Conservation (phyloP, 2,113 vertebrate genomes). For the Plotosus lineatus region DNA sequence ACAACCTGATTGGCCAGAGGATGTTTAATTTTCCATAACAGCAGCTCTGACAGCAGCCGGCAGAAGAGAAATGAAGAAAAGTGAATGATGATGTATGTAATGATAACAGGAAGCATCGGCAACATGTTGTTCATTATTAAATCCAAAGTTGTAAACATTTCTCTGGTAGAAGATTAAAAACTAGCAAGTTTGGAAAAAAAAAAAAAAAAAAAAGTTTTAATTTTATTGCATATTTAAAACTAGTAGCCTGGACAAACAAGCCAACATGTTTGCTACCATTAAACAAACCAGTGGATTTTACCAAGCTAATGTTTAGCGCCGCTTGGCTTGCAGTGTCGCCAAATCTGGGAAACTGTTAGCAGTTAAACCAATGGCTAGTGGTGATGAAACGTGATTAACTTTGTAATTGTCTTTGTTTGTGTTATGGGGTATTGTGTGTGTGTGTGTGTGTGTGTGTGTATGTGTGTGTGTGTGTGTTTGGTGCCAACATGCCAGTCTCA, state of each 20-base stretch:
- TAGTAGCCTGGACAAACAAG: not conserved
- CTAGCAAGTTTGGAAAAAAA: not conserved
- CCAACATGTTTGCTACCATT: not conserved
- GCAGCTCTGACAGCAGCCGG: not conserved
- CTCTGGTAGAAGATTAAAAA: too few relatives aligned
- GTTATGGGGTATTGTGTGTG: slow-evolving; percentile 15
- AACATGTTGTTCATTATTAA: not conserved
- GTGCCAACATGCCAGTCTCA: slow-evolving; percentile 57
- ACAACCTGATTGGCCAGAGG: not conserved
- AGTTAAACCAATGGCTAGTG: not conserved
- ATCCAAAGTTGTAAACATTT: not conserved
- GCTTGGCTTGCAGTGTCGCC: not conserved
- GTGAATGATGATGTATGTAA: not conserved
- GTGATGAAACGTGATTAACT: not conserved
- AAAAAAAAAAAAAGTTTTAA: too few relatives aligned
- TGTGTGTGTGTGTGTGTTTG: slow-evolving; percentile 42
- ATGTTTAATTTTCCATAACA: not conserved
- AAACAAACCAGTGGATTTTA: not conserved
- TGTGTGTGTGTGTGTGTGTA: slow-evolving; percentile 1
- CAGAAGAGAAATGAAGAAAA: not conserved
- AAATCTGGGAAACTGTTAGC: not conserved
- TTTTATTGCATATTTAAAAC: not conserved
- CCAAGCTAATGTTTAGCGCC: not conserved
- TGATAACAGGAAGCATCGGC: not conserved
- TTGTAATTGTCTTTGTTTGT: not conserved